Base-by-base conservation (phyloP, 2,888 invertebrate species). In the Zaprionus lineosus region DNA sequence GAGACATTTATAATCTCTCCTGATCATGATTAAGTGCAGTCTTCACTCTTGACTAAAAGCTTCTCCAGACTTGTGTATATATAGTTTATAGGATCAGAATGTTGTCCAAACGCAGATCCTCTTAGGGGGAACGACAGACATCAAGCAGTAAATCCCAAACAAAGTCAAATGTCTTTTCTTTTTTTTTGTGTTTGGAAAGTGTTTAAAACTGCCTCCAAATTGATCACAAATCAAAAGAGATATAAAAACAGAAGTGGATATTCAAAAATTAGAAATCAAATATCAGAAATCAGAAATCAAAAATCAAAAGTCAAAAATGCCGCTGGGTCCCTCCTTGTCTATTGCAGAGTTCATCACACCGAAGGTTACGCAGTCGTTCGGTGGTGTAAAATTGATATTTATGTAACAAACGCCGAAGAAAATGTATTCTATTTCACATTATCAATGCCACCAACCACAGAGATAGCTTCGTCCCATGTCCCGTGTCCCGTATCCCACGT, bases 401-500 rank as follows among this genome's bases (percentile, higher is more conserved):
- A 61, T 58, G 15, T 53, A 59, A 47, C 46, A 36, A 36, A 46
- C 14, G 19, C 19, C 14, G 21, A 14, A 8, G 9, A 28, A 8
- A 24, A 37, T 40, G 36, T 39, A 57, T 71, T 48, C 39, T 43
- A 71, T 67, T 67, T 44, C 62, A 46, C 41, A 46, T 41, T 46
- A 71, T 74, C 64, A 58, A 37, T 59, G 43, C 26, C 43, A 48
- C 29, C 34, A 52, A 65, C 68, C 68, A 64, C 68, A 63, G 33
- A 59, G 39, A 46, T 40, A 51, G 36, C 12, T 8, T 28, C 12
- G 12, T n/a, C n/a, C n/a, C n/a, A n/a, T n/a, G n/a, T n/a, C n/a
- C n/a, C n/a, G n/a, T n/a, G n/a, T 8, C 24, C n/a, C 8, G 8
- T 24, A 24, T 24, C 24, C n/a, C 24, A 8, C 24, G 6, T 4